Percentiles rank a stretch among this genome's conserved stretches.
These are phyloP conservation scores for Rhincodon typus DNA, from an alignment of 2,797 vertebrate genomes.

Conservation along the genomic window DNA sequence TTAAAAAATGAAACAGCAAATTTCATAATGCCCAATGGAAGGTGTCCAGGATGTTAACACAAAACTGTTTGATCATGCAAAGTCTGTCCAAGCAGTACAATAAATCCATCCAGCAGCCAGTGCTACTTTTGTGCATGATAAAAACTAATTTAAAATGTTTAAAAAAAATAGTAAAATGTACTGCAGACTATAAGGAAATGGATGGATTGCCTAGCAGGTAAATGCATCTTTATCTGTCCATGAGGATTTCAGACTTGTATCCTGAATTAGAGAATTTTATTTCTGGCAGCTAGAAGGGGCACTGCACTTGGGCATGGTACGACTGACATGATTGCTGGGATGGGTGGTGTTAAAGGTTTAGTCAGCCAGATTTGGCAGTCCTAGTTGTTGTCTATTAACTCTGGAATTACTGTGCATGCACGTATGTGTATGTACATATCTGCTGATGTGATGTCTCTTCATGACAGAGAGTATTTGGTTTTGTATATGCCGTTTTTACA, in stretches of 20 bases:
- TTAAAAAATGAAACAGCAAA: not conserved
- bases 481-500: not conserved
- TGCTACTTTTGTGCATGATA: not conserved
- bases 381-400: not conserved
- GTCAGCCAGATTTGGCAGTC: not conserved
- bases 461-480: not conserved
- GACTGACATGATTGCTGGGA: not conserved
- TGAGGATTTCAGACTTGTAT: not conserved
- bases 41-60: not conserved
- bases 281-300: not conserved
- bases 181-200: not conserved
- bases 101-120: not conserved
- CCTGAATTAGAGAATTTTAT: not conserved
- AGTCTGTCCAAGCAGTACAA: not conserved
- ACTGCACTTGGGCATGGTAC: not conserved
- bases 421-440: not conserved
- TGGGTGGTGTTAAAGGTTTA: not conserved
- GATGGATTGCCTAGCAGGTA: not conserved
- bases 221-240: not conserved
- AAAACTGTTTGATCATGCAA: not conserved
- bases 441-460: not conserved
- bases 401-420: not conserved
- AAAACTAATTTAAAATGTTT: not conserved
- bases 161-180: not conserved
- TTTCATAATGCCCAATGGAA: not conserved